Evolutionary conservation across 2,797 vertebrate species (phyloP).

Genomic region (Eulemur albifrons): DNA sequence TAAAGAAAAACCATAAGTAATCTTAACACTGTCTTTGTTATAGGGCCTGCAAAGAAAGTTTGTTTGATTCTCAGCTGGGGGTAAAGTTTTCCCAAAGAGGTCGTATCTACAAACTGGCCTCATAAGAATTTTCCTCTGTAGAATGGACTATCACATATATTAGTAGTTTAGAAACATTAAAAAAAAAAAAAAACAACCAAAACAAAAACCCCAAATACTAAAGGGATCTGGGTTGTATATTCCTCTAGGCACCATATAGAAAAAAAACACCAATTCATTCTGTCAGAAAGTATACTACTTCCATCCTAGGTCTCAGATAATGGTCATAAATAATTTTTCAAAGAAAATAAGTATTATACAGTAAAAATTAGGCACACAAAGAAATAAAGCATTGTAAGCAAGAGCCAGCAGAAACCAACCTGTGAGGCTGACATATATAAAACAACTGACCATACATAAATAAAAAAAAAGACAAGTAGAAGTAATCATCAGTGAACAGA

Average conservation of each 20-base stretch:
- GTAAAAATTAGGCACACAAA: background rate
- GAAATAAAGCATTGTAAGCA: background rate
- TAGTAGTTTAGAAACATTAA: background rate
- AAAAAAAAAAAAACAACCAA: background rate
- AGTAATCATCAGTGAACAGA: background rate
- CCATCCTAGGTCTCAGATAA: background rate
- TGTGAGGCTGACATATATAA: background rate
- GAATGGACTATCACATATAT: background rate
- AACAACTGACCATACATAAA: background rate
- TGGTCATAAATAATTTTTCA: background rate
- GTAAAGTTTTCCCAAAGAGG: background rate
- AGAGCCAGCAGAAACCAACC: background rate
- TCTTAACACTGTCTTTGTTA: background rate
- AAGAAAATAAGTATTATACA: background rate
- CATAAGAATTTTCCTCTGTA: background rate
- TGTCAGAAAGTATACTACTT: background rate
- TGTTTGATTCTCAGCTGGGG: background rate
- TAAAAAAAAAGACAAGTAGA: background rate
- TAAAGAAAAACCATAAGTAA: background rate
- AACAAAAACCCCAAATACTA: background rate
- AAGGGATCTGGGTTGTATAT: background rate
- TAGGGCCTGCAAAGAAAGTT: background rate
- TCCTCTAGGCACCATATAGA: background rate
- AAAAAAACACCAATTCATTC: background rate
- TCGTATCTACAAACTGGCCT: background rate